Evolutionary conservation across 2,113 vertebrate genomes (phyloP), one percentile per base, ranked within the genome.

Genomic region (Geococcyx californianus): DNA sequence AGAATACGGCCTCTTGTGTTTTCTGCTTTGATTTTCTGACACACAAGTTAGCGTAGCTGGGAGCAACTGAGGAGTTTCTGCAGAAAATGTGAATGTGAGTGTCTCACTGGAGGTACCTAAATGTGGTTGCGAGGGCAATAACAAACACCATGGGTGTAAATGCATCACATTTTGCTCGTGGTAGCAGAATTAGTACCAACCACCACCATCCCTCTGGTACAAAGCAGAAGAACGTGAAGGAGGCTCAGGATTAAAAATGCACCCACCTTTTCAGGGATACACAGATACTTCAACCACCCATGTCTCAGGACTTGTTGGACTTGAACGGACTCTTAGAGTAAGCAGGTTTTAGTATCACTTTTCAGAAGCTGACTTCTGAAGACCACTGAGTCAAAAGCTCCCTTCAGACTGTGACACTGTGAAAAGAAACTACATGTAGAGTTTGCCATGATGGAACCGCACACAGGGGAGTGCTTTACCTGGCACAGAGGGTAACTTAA

Each of bases 1-100:
- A 23, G 19, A 63, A 74, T 42, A 64, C n/a, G 40, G 52, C 31
- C 36, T 55, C 44, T 54, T 36, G 12, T 29, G 51, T 55, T 84
- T 91, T 80, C 90, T 75, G 26, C 82, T 79, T 69, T 28, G n/a
- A 54, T 47, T 83, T 54, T 77, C 56, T 56, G 63, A 90, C 66
- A 86, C 63, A n/a, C 28, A 81, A 93, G 47, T 81, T 47, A 44
- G 34, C 4, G 16, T 28, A 54, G 64, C 49, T 81, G 64, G 11
- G 55, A 83, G 59, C 0, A 2, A 81, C 7, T 15, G 63, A 52
- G 64, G 33, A 77, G 68, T 21, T 84, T 24, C 82, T 81, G 64
- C 55, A 86, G 76, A 67, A 79, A 77, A 55, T 47, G 51, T 36
- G 34, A 76, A 58, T 8, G 1, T 1, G 40, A 67, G 52, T 14